Base-by-base conservation (phyloP, 2,113 vertebrate species). In the Trogon surrucura region DNA sequence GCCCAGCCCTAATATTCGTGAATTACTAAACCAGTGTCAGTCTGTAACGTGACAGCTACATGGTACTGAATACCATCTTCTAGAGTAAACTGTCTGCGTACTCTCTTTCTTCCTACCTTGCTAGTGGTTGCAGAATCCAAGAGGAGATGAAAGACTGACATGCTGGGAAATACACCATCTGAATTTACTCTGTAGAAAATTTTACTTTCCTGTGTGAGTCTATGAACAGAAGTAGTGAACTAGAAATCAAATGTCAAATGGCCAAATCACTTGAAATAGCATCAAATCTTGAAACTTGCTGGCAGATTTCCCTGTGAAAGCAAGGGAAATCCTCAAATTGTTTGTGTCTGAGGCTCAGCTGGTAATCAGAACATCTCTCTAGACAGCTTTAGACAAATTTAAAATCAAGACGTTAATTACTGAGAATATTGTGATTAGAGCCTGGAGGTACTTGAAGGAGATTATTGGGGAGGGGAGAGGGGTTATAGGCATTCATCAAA, bases 401-500 rank as follows among this genome's bases (percentile, higher is more conserved):
- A 53, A 85, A 95, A 93, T 94, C 70, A 95, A 91, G 93, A 82
- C 62, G 75, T 82, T 93, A 82, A 85, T 93, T 95, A 89, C 74
- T 75, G 45, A 82, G 85, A 85, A 71, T 80, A 45, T 58, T 89
- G 62, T 85, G 79, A 88, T 95, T 89, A 72, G 70, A 85, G 62
- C 90, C 92, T 80, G 23, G 45, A 85, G 61, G 30, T 93, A 30
- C 53, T 89, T 88, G 74, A 72, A 84, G 47, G 75, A 80, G 48
- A 60, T 87, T 84, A 60, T 3, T 81, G 56, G 19, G 61, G 34
- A 78, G 25, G 13, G 56, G 19, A 86, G 19, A 34, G 25, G 34
- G 48, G 12, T 60, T 91, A 65, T 34, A 93, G 45, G 20, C 81
- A 79, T 91, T 89, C 44, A 72, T 95, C 81, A 75, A 61, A 91